Evolutionary conservation across 2,888 invertebrate genomes (phyloP).

Genomic region (Acanthosepion pharaonis): DNA sequence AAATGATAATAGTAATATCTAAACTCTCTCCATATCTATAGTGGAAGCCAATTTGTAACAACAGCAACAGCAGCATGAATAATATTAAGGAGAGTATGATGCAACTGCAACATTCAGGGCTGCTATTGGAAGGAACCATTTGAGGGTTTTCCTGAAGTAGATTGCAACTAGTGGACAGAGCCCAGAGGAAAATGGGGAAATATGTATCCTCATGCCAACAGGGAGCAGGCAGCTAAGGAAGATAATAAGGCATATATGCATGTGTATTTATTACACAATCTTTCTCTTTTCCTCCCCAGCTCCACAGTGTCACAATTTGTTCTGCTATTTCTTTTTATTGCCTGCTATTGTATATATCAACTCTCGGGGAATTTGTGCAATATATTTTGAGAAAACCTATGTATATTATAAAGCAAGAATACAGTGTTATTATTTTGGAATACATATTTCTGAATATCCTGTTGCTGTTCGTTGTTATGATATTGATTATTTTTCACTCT

Average conservation of each 20-base stretch:
- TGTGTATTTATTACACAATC: background rate
- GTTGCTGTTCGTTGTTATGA: background rate
- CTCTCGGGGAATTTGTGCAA: background rate
- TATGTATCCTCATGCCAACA: background rate
- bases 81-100: background rate
- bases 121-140: background rate
- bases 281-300: background rate
- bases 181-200: conserved; percentile 7
- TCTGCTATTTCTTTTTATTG: background rate
- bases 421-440: background rate
- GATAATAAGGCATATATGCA: background rate
- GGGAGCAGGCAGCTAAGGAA: conserved; percentile 4
- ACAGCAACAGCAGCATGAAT: background rate
- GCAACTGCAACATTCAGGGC: background rate
- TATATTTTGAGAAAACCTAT: background rate
- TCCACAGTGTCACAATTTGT: background rate
- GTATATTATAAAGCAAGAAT: background rate
- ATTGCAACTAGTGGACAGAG: conserved; percentile 1
- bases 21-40: background rate
- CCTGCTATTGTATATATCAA: background rate
- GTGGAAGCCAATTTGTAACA: background rate
- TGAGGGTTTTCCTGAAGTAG: conserved; percentile 4
- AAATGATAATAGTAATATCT: background rate
- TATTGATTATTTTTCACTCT: background rate
- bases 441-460: background rate